phyloP scores from a whole-genome alignment of 2,113 vertebrate species.

The Seriola rivoliana region DNA sequence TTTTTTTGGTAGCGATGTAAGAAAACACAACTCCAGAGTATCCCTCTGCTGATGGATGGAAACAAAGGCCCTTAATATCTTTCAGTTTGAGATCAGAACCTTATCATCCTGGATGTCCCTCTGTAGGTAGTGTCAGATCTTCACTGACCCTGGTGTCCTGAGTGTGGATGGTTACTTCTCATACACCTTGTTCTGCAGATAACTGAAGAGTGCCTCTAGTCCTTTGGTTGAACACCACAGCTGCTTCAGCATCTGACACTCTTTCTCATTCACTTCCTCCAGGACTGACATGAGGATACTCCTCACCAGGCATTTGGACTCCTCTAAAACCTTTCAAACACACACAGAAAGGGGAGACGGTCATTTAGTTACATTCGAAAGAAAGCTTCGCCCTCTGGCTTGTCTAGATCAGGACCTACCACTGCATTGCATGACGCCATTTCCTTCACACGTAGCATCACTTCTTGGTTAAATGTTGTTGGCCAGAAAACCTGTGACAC shows the following conservation, averaged over 20 bases:
- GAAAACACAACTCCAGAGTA: conserved; percentile 33
- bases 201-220: conserved; percentile 95
- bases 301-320: conserved; percentile 95
- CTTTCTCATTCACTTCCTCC: conserved; percentile 96
- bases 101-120: neutral
- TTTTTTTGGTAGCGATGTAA: conserved; percentile 19
- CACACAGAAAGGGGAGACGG: conserved; percentile 9
- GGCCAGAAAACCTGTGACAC: conserved; percentile 99
- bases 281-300: conserved; percentile 93
- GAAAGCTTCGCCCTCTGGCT: neutral
- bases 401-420: conserved; percentile 84
- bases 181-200: conserved; percentile 93
- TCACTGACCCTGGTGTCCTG: neutral
- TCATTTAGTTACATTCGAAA: conserved; percentile 6
- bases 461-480: conserved; percentile 98
- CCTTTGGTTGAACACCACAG: conserved; percentile 98
- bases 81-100: conserved; percentile 33
- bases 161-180: conserved; percentile 86
- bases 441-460: conserved; percentile 97
- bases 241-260: conserved; percentile 96
- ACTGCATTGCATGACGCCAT: conserved; percentile 97
- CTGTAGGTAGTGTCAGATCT: conserved; percentile 10
- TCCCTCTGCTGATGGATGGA: conserved; percentile 30
- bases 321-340: conserved; percentile 90
- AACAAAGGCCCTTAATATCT: conserved; percentile 25